Evolutionary conservation across 2,797 vertebrate genomes (phyloP).

Genomic region (Euthynnus affinis): DNA sequence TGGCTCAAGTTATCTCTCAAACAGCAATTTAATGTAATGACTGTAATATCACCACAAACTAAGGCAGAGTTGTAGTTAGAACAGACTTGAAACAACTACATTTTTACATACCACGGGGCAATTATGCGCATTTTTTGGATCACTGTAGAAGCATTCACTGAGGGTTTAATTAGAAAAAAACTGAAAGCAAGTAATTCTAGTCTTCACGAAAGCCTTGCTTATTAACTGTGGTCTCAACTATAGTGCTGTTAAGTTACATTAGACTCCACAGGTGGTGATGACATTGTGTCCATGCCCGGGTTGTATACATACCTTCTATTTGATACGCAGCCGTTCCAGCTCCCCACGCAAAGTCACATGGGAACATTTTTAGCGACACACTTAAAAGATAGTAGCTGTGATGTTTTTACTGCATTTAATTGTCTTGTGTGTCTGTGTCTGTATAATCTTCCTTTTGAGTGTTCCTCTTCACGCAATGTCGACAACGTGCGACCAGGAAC

Average conservation of each 20-base stretch:
- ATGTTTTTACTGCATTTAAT: not conserved
- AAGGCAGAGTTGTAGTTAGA: not conserved
- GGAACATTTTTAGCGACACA: conserved; percentile 80
- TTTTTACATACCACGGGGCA: too few species aligned
- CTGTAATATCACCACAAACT: not conserved
- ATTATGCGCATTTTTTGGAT: too few species aligned
- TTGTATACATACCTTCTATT: conserved; percentile 88
- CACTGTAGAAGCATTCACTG: too few species aligned
- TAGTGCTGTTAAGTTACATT: not conserved
- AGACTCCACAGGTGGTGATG: not conserved
- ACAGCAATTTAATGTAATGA: not conserved
- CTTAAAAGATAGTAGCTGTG: not conserved
- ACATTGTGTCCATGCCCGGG: not conserved
- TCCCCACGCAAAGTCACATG: conserved; percentile 89
- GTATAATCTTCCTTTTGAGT: not conserved
- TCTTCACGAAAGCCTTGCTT: not conserved
- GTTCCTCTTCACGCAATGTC: too few species aligned
- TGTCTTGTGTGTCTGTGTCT: not conserved
- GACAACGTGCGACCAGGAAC: conserved; percentile 4
- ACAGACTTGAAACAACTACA: not conserved
- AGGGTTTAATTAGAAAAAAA: not conserved
- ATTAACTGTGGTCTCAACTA: not conserved
- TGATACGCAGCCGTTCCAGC: conserved; percentile 90
- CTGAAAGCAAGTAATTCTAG: not conserved
- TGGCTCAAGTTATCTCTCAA: not conserved